These are phyloP conservation scores for Daktulosphaira vitifoliae DNA, from an alignment of 1,140 invertebrate genomes.

Conservation along the genomic window DNA sequence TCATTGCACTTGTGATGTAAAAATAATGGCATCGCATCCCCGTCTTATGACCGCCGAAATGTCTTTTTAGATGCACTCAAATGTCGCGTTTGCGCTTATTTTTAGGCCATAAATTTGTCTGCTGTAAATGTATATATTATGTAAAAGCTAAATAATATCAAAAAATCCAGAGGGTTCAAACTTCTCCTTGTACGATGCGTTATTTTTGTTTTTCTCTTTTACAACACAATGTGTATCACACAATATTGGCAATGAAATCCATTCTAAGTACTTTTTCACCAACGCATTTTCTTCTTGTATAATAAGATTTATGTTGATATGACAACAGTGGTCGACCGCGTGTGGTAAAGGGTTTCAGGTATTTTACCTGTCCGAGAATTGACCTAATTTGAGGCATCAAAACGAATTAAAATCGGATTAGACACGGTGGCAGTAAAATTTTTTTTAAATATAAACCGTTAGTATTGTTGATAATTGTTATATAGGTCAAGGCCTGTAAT, in stretches of 20 bases:
- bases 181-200: not conserved
- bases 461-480: no score
- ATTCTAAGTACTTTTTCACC: no score
- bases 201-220: not conserved
- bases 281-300: no score
- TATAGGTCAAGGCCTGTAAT: no score
- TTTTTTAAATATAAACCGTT: no score
- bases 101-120: not conserved
- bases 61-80: not conserved
- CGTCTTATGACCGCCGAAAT: not conserved
- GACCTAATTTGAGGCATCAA: slow-evolving; percentile 9
- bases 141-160: not conserved
- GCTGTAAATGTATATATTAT: not conserved
- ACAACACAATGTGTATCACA: not conserved
- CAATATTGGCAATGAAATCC: no score
- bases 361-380: slow-evolving; percentile 10
- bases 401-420: slow-evolving; percentile 1
- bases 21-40: slow-evolving; percentile 6
- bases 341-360: no score
- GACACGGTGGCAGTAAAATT: not conserved
- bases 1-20: slow-evolving; percentile 5
- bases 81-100: not conserved
- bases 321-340: no score
- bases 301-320: no score
- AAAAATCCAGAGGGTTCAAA: slow-evolving; percentile 9